Evolutionary conservation across 2,888 invertebrate species (phyloP).

Genomic region (Cephus pygmeus): DNA sequence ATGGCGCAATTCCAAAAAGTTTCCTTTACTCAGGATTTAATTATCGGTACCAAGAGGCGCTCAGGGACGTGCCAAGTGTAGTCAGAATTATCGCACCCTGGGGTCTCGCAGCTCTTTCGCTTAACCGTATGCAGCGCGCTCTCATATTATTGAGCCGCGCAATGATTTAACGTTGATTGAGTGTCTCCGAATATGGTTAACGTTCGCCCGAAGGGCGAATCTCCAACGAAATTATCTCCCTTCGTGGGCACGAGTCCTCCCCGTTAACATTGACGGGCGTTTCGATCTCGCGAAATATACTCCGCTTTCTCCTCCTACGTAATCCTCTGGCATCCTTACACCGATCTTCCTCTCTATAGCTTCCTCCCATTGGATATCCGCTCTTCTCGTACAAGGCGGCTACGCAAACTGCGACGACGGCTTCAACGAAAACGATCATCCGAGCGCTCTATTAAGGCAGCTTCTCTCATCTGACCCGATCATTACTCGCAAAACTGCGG

Average conservation of each 20-base stretch:
- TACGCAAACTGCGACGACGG: not conserved
- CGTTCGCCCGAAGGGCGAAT: conserved; percentile 27
- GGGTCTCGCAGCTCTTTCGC: conserved; percentile 16
- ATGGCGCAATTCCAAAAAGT: not conserved
- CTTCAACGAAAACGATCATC: not conserved
- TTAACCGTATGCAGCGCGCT: conserved; percentile 5
- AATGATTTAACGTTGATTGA: conserved; percentile 48
- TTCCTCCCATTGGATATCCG: not conserved
- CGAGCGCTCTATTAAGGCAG: not conserved
- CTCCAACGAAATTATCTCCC: conserved; percentile 28
- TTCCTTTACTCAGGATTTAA: conserved; percentile 34
- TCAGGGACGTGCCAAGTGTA: conserved; percentile 26
- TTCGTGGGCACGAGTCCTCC: conserved; percentile 3
- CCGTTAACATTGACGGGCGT: not conserved
- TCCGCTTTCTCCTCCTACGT: not conserved
- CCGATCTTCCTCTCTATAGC: not conserved
- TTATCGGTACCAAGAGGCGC: conserved; percentile 30
- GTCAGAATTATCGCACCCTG: conserved; percentile 36
- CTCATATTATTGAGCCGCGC: conserved; percentile 34
- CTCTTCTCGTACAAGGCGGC: not conserved
- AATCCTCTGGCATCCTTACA: not conserved
- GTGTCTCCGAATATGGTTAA: conserved; percentile 42
- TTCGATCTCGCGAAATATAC: not conserved
- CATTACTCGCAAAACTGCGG: conserved; percentile 31
- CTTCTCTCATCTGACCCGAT: conserved; percentile 13